Evolutionary conservation across 2,113 vertebrate species (phyloP).

Genomic region (Illadopsis cleaveri): DNA sequence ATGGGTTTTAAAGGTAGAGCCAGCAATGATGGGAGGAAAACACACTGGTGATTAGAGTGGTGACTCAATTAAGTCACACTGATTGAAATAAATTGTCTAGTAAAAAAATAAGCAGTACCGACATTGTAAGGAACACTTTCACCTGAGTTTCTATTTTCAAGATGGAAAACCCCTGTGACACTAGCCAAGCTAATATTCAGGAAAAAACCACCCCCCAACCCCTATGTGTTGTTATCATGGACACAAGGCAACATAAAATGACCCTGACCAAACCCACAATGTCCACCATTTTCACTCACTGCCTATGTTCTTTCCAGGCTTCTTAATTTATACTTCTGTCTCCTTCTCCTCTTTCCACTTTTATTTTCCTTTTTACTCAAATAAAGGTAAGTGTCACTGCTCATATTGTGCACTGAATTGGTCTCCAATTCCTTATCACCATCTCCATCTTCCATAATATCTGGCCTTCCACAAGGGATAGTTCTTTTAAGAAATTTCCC

Average conservation of each 20-base stretch:
- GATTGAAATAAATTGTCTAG: background rate
- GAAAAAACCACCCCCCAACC: fast-evolving
- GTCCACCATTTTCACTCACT: background rate
- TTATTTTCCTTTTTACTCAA: background rate
- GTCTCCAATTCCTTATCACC: background rate
- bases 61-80: background rate
- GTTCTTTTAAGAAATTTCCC: background rate
- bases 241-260: background rate
- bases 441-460: background rate
- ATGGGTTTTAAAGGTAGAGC: background rate
- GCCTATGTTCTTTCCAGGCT: background rate
- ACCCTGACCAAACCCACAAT: background rate
- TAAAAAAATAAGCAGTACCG: background rate
- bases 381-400: background rate
- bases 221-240: background rate
- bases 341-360: background rate
- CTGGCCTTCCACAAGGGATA: background rate
- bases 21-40: background rate
- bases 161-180: background rate
- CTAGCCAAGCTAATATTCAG: background rate
- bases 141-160: background rate
- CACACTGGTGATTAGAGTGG: background rate
- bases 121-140: background rate
- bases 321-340: background rate
- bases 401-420: background rate